These are phyloP conservation scores for Eupithecia subumbrata DNA, from an alignment of 2,888 invertebrate genomes.

Conservation along the genomic window DNA sequence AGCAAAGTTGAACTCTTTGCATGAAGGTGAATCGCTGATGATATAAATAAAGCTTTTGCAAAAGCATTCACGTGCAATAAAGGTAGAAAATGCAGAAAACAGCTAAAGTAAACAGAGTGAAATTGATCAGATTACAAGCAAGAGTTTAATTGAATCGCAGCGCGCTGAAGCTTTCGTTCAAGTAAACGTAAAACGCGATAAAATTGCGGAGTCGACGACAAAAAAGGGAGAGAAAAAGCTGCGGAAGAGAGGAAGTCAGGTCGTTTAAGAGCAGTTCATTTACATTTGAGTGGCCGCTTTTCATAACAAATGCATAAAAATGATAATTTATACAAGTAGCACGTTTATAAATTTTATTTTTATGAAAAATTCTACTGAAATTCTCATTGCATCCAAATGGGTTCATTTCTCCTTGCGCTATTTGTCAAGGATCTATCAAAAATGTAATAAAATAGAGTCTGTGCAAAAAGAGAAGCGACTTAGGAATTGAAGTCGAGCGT, in stretches of 20 bases:
- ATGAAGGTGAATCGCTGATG: background rate
- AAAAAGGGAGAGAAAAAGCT: constrained; percentile 1
- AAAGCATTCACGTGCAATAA: background rate
- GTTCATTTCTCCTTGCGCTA: background rate
- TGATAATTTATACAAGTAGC: constrained; percentile 18
- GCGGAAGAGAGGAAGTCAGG: constrained; percentile 9
- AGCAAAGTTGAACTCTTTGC: background rate
- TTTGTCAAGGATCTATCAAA: too few relatives aligned
- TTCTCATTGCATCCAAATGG: background rate
- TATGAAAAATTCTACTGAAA: background rate
- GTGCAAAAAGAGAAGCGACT: too few relatives aligned
- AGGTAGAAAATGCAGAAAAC: background rate
- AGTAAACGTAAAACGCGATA: background rate
- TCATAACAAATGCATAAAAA: constrained; percentile 27
- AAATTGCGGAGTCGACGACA: constrained; percentile 7
- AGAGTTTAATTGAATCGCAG: constrained; percentile 15
- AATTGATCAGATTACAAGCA: constrained; percentile 9
- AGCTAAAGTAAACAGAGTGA: constrained; percentile 2
- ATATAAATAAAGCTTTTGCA: background rate
- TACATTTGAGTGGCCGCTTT: constrained; percentile 21
- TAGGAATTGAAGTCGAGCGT: too few relatives aligned
- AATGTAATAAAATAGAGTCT: too few relatives aligned
- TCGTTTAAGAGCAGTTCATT: constrained; percentile 10
- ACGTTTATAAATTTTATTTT: background rate
- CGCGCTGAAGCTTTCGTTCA: constrained; percentile 4